Conservation (phyloP, 2,113 vertebrate species). For the Eleginops maclovinus region DNA sequence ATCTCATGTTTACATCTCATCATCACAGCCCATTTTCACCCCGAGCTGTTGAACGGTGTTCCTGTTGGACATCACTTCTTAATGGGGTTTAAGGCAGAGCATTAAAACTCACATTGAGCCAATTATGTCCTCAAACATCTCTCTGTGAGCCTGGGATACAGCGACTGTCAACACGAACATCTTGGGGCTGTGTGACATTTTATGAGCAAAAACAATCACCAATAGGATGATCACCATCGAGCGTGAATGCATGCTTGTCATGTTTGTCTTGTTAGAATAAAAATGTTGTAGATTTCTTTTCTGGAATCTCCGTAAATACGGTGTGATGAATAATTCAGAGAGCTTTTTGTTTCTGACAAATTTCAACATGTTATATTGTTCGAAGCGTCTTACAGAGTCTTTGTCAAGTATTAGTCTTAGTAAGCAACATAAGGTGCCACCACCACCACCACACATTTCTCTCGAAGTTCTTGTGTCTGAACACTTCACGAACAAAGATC, state of each 20-base stretch:
- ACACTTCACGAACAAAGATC: constrained; percentile 73
- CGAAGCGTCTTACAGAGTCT: neutral
- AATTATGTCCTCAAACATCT: constrained; percentile 31
- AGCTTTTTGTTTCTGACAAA: neutral
- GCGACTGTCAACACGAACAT: constrained; percentile 72
- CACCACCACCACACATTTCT: constrained; percentile 55
- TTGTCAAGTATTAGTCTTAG: constrained; percentile 66
- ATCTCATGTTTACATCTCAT: constrained; percentile 39
- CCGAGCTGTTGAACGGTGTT: constrained; percentile 45
- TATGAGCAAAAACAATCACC: no score
- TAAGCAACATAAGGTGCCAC: constrained; percentile 67
- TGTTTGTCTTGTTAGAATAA: neutral
- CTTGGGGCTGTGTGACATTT: constrained; percentile 31
- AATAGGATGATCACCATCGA: no score
- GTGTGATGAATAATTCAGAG: neutral
- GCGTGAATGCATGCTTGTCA: no score
- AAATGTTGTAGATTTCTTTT: neutral
- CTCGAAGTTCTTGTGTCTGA: constrained; percentile 74
- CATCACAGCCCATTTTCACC: constrained; percentile 36
- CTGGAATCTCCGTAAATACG: neutral
- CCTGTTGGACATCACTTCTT: constrained; percentile 55
- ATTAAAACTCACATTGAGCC: constrained; percentile 74
- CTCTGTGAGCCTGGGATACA: constrained; percentile 9
- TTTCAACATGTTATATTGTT: neutral
- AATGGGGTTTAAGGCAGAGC: constrained; percentile 71